Evolutionary conservation across 2,888 invertebrate species (phyloP).

Genomic region (Drosophila ustulata): DNA sequence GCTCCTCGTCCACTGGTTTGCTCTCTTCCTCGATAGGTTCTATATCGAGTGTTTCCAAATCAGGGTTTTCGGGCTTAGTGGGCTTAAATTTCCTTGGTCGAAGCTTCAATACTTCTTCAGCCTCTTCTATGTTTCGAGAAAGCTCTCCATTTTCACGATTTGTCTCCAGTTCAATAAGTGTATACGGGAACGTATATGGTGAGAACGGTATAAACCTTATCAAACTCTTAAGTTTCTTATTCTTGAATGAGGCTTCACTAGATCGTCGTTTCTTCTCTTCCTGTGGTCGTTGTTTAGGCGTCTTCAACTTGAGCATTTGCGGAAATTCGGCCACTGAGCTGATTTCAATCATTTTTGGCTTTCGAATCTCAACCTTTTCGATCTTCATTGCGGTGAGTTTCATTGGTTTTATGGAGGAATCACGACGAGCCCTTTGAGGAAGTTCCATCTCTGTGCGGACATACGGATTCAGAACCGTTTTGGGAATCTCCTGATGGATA

Average conservation of each 20-base stretch:
- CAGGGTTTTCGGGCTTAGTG: constrained; percentile 86
- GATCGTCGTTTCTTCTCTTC: constrained; percentile 85
- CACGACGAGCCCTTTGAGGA: constrained; percentile 81
- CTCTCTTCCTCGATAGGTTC: constrained; percentile 72
- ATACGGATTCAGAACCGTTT: constrained; percentile 84
- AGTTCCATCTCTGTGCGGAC: constrained; percentile 83
- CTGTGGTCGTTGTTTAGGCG: constrained; percentile 81
- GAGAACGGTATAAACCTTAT: constrained; percentile 89
- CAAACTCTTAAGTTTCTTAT: constrained; percentile 89
- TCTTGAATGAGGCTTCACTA: constrained; percentile 87
- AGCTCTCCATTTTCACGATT: constrained; percentile 88
- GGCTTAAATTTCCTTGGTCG: constrained; percentile 87
- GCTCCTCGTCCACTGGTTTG: constrained; percentile 60
- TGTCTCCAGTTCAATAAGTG: constrained; percentile 83
- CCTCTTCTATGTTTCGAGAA: constrained; percentile 90
- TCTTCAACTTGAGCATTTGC: constrained; percentile 88
- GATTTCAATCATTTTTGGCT: constrained; percentile 88
- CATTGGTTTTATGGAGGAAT: constrained; percentile 72
- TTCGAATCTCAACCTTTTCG: constrained; percentile 87
- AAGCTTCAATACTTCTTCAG: constrained; percentile 88
- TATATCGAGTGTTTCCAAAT: constrained; percentile 86
- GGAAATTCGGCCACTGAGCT: constrained; percentile 87
- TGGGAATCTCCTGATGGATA: constrained; percentile 84
- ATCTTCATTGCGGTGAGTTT: constrained; percentile 87
- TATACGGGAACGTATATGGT: constrained; percentile 85